These are phyloP conservation scores for Drosophila azteca DNA, from an alignment of 1,140 invertebrate genomes.

Conservation along the genomic window DNA sequence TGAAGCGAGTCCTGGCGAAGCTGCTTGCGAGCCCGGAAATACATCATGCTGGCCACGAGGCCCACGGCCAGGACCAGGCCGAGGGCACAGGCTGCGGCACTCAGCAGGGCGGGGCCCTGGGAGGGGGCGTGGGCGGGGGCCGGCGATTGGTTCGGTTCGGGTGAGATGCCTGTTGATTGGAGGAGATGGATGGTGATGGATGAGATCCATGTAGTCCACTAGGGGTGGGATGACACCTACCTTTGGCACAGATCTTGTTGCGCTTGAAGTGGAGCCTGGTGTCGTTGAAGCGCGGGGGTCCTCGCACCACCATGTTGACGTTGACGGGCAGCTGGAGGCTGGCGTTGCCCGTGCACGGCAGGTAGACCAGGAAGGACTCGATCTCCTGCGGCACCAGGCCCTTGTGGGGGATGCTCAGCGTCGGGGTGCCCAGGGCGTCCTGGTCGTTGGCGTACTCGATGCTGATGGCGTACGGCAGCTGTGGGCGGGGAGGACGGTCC, in stretches of 20 bases:
- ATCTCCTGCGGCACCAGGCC: conserved; percentile 90
- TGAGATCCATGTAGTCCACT: not conserved
- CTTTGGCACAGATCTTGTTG: conserved; percentile 94
- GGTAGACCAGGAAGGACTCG: conserved; percentile 91
- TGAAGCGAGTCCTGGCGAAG: conserved; percentile 89
- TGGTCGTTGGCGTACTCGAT: conserved; percentile 90
- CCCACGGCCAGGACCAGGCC: conserved; percentile 89
- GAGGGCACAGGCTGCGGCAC: conserved; percentile 91
- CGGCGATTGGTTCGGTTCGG: conserved; percentile 80
- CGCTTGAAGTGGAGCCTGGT: conserved; percentile 91
- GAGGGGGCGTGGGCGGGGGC: conserved; percentile 82
- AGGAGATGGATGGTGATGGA: conserved; percentile 13
- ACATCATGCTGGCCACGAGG: conserved; percentile 89
- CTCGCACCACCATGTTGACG: conserved; percentile 91
- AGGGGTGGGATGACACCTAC: conserved; percentile 82
- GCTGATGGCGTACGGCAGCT: conserved; percentile 91
- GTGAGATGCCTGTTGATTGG: conserved; percentile 67
- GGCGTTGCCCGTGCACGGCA: conserved; percentile 89
- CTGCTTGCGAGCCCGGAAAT: conserved; percentile 91
- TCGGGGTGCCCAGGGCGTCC: conserved; percentile 89
- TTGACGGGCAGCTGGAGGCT: conserved; percentile 88
- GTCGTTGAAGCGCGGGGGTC: conserved; percentile 86
- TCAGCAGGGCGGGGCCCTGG: conserved; percentile 76
- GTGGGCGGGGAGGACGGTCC: not conserved
- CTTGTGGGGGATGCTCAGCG: conserved; percentile 91